These are phyloP conservation scores for Myathropa florea DNA, from an alignment of 2,888 invertebrate species.

Conservation along the genomic window DNA sequence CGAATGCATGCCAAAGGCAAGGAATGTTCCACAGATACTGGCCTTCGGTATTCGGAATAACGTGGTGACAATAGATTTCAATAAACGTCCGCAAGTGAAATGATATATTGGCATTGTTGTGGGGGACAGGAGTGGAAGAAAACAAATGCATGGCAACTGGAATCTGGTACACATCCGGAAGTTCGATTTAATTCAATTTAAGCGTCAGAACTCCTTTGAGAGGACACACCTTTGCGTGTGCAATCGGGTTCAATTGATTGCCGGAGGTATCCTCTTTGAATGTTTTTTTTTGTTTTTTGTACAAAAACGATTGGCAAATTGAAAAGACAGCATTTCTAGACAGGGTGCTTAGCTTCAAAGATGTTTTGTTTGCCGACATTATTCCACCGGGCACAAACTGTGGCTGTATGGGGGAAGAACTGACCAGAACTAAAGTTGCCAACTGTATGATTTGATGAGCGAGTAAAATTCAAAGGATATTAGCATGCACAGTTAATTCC, in stretches of 20 bases:
- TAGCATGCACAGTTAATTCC: no score
- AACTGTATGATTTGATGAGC: no score
- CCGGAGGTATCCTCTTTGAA: not conserved
- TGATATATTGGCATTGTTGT: conserved; percentile 48
- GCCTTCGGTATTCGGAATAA: conserved; percentile 36
- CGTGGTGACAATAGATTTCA: conserved; percentile 62
- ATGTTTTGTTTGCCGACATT: no score
- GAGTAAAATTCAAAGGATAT: no score
- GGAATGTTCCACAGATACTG: conserved; percentile 52
- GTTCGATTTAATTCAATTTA: conserved; percentile 53
- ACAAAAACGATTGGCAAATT: no score
- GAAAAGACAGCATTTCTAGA: no score
- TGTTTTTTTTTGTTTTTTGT: no score
- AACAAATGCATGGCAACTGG: conserved; percentile 22
- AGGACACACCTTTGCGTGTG: not conserved
- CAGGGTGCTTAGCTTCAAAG: no score
- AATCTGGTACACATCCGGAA: not conserved
- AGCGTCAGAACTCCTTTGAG: not conserved
- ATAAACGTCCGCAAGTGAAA: conserved; percentile 59
- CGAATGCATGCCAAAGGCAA: conserved; percentile 41
- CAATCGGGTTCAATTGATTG: not conserved
- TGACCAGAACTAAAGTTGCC: no score
- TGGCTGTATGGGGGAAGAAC: no score
- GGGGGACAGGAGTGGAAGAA: conserved; percentile 27
- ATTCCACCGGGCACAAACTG: no score